Evolutionary conservation across 2,113 vertebrate genomes (phyloP).

Genomic region (Xiphias gladius): DNA sequence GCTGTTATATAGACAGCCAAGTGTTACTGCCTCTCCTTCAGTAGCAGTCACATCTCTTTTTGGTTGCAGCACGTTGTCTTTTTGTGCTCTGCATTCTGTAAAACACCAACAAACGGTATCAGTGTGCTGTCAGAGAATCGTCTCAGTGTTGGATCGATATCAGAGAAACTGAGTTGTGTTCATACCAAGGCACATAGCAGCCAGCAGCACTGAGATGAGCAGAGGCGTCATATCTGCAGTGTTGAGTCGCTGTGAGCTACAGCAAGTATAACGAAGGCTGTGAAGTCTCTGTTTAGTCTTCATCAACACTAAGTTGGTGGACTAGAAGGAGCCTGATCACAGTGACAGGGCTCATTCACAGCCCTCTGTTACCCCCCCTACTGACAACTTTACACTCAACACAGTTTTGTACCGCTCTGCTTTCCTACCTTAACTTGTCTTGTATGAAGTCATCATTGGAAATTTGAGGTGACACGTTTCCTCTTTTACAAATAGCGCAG

Average conservation of each 20-base stretch:
- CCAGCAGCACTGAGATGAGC: conserved; percentile 41
- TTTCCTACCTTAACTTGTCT: background rate
- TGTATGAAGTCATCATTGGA: background rate
- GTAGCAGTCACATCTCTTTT: background rate
- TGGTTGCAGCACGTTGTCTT: conserved; percentile 1
- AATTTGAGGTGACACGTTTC: background rate
- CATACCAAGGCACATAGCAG: conserved; percentile 40
- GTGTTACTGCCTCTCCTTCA: too few species aligned
- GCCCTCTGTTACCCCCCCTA: too few species aligned
- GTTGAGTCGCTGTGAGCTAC: conserved; percentile 14
- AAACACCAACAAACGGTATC: background rate
- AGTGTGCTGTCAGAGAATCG: background rate
- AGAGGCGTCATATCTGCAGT: conserved; percentile 35
- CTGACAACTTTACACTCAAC: too few species aligned
- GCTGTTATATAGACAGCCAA: too few species aligned
- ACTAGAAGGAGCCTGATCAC: conserved; percentile 21
- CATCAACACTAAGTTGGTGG: conserved; percentile 23
- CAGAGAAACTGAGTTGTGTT: conserved; percentile 33
- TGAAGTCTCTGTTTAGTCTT: conserved; percentile 20
- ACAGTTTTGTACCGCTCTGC: too few species aligned
- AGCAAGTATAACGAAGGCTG: background rate
- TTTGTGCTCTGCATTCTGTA: conserved; percentile 34
- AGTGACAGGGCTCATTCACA: conserved; percentile 12
- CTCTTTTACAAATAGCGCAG: background rate
- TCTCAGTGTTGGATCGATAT: conserved; percentile 2